Evolutionary conservation across 2,888 invertebrate genomes (phyloP), one percentile per base, ranked within the genome.

Genomic region (Drosophila mayaguana): DNA sequence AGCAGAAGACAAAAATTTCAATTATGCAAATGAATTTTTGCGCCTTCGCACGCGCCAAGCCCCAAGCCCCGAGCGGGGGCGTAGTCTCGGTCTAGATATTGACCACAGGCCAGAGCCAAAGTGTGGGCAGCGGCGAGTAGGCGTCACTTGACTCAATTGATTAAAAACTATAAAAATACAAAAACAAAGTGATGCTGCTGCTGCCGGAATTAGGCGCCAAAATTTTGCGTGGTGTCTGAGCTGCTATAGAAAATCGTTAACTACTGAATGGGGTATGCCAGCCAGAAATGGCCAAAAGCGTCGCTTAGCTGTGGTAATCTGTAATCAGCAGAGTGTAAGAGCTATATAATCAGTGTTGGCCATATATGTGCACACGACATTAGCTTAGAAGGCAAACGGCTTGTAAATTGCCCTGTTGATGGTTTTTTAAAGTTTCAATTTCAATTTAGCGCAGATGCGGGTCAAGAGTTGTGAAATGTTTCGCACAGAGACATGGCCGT

Each of bases 41-140:
- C 84, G 84, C 84, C 84, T 85, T 89, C 84, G 84, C 84, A 89
- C 84, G 81, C 87, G 87, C 72, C 89, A 79, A 65, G 9, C 32
- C 3, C 32, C 32, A 32, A 4, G 55, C 50, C 20, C 11, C 36
- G 4, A 20, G 11, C 53, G 63, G 34, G 40, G 16, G 88, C 59
- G 53, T 51, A 50, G 69, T 45, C 57, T 34, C 45, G 25, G 16
- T 18, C 48, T 28, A 11, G 51, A 40, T 56, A 28, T 6, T 66
- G 72, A 70, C 80, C 71, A 62, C 11, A 8, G 43, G 45, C 45
- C n/a, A 34, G 12, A 34, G 28, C 53, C 14, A 48, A 32, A 20
- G 25, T 45, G 78, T 78, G 66, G 68, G 63, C 38, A 34, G 18
- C 14, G 70, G n/a, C 14, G 70, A 50, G 78, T 71, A 63, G 69